These are phyloP conservation scores for Daboia siamensis DNA, from an alignment of 2,113 vertebrate species.

Conservation along the genomic window DNA sequence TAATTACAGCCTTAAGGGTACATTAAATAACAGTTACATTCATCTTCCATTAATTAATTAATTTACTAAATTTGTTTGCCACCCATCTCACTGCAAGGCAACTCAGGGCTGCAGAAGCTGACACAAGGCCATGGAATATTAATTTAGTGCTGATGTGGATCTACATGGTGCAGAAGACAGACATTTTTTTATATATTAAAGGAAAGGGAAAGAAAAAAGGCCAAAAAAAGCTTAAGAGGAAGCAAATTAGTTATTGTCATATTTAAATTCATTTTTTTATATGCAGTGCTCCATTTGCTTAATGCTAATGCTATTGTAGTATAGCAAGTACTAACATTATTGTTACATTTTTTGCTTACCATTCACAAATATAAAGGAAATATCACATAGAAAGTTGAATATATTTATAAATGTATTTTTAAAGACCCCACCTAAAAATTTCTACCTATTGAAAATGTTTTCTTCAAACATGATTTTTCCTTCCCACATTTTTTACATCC, in stretches of 20 bases:
- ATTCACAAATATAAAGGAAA: slow-evolving; percentile 36
- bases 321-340: slow-evolving; percentile 41
- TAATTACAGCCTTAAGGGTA: background rate
- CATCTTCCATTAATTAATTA: slow-evolving; percentile 16
- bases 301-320: slow-evolving; percentile 51
- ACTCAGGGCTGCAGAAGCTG: slow-evolving; percentile 8
- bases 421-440: background rate
- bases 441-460: background rate
- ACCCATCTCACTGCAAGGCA: no score
- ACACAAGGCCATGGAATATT: slow-evolving; percentile 40
- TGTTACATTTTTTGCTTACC: slow-evolving; percentile 45
- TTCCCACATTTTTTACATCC: background rate
- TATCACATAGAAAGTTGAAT: slow-evolving; percentile 26
- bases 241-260: slow-evolving; percentile 52
- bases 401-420: slow-evolving; percentile 28
- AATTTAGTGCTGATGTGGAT: slow-evolving; percentile 19
- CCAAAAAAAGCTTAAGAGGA: slow-evolving; percentile 19
- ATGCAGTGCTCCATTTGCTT: slow-evolving; percentile 43
- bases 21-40: slow-evolving; percentile 25
- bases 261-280: slow-evolving; percentile 43
- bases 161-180: slow-evolving; percentile 34
- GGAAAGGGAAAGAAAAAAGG: slow-evolving; percentile 5
- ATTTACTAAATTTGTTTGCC: no score
- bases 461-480: background rate
- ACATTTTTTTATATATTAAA: slow-evolving; percentile 17